Evolutionary conservation across 2,113 vertebrate species (phyloP), one percentile per base, ranked within the genome.

Genomic region (Vimba vimba): DNA sequence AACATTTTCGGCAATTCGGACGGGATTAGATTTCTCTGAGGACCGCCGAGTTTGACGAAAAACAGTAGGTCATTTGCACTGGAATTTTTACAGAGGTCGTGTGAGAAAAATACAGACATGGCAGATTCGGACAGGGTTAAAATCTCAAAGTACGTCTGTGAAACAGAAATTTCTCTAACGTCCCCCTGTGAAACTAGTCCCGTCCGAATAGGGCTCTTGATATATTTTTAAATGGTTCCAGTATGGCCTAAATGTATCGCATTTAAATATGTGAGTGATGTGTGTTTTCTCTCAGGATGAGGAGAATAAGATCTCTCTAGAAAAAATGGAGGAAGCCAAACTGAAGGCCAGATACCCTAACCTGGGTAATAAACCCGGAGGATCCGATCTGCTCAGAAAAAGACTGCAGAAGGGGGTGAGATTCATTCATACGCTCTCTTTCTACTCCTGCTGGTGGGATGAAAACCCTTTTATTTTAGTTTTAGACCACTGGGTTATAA

Each of bases 391-490:
- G 91, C 96, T 99, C 90, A 96, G 98, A 91, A 99, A 99, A 94
- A 94, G 98, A 81, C 96, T 99, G 82, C 97, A 98, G 89, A 99
- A 99, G 91, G 98, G 98, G 94, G 98, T 99, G 93, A 97, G 96
- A 95, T 85, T 19, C 25, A 75, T 43, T 57, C 36, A 36, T 17
- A 36, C 36, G 19, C 43, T 77, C 10, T 78, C 47, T 50, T n/a
- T 45, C 33, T 11, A 6, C 17, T 11, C 19, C 50, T 12, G 8
- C 59, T 60, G 3, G 8, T 21, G 19, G 68, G 33, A 21, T 45
- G 21, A 69, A 36, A 36, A 36, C 50, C 4, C 1, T 4, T 52
- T 52, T 52, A 17, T 52, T 52, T 52, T 52, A 4, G 15, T 52
- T 52, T 15, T 43, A 52, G 50, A 52, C 50, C 50, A 36, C 66